Evolutionary conservation across 1,140 invertebrate species (phyloP).

Genomic region (Globodera ellingtonae): DNA sequence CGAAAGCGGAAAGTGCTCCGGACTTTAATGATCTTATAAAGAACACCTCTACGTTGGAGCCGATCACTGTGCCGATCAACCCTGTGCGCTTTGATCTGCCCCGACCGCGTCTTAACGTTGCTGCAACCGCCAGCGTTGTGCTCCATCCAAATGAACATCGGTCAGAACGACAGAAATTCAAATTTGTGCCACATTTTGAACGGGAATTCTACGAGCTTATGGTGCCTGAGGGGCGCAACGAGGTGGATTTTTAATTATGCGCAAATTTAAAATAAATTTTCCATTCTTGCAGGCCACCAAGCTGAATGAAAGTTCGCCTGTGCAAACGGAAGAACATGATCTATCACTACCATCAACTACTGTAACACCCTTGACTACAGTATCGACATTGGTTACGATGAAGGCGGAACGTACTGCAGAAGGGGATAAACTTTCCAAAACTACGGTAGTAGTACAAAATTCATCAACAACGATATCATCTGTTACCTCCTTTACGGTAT

Average conservation of each 20-base stretch:
- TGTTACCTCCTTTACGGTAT: no score
- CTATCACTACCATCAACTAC: neutral
- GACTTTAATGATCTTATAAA: neutral
- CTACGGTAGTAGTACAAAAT: no score
- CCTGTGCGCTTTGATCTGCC: slow-evolving; percentile 12
- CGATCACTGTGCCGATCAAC: neutral
- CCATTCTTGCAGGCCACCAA: neutral
- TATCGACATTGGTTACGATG: neutral
- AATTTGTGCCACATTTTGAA: slow-evolving; percentile 51
- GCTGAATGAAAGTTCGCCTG: slow-evolving; percentile 16
- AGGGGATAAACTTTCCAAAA: no score
- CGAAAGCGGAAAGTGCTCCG: neutral
- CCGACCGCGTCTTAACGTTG: neutral
- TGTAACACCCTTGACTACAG: neutral
- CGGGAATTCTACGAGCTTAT: slow-evolving; percentile 43
- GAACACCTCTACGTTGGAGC: neutral
- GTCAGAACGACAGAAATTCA: slow-evolving; percentile 32
- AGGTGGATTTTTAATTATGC: neutral
- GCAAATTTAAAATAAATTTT: neutral
- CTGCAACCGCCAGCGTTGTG: slow-evolving; percentile 32
- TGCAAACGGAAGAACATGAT: neutral
- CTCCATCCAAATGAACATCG: slow-evolving; percentile 32
- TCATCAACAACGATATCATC: no score
- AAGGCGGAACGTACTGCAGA: no score
- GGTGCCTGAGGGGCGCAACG: slow-evolving; percentile 42